Conservation (phyloP, 2,888 invertebrate genomes). For the Mellilla xanthometata region DNA sequence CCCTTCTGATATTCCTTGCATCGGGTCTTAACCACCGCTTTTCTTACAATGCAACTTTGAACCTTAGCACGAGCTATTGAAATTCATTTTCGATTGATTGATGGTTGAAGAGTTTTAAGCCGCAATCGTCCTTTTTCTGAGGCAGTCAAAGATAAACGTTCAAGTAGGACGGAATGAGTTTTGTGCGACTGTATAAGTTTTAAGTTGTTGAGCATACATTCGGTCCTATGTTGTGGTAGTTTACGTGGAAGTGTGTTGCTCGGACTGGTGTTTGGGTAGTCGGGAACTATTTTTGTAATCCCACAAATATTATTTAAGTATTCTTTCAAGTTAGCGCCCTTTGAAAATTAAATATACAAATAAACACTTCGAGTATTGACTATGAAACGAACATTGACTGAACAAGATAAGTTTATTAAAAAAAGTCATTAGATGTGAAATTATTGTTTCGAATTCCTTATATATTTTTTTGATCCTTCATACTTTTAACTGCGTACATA, state of each 20-base stretch:
- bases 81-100: conserved; percentile 63
- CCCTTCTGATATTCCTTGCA: conserved; percentile 62
- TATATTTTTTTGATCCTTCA: too few relatives aligned
- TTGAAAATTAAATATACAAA: too few relatives aligned
- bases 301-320: too few relatives aligned
- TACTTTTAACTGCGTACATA: too few relatives aligned
- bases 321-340: too few relatives aligned
- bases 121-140: conserved; percentile 73
- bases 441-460: too few relatives aligned
- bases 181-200: conserved; percentile 66
- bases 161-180: conserved; percentile 71
- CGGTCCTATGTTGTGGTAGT: conserved; percentile 53
- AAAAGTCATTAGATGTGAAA: too few relatives aligned
- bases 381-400: too few relatives aligned
- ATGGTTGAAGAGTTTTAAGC: conserved; percentile 54
- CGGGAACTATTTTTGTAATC: conserved; percentile 19
- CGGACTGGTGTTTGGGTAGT: conserved; percentile 21
- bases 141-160: conserved; percentile 65
- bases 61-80: conserved; percentile 59
- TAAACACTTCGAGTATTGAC: too few relatives aligned
- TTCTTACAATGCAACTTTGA: conserved; percentile 50
- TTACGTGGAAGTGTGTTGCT: conserved; percentile 31
- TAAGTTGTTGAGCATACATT: conserved; percentile 57
- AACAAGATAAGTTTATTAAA: too few relatives aligned
- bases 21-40: conserved; percentile 62